Evolutionary conservation across 1,140 invertebrate genomes (phyloP), one percentile per base, ranked within the genome.

Genomic region (Drosophila quadrilineata): DNA sequence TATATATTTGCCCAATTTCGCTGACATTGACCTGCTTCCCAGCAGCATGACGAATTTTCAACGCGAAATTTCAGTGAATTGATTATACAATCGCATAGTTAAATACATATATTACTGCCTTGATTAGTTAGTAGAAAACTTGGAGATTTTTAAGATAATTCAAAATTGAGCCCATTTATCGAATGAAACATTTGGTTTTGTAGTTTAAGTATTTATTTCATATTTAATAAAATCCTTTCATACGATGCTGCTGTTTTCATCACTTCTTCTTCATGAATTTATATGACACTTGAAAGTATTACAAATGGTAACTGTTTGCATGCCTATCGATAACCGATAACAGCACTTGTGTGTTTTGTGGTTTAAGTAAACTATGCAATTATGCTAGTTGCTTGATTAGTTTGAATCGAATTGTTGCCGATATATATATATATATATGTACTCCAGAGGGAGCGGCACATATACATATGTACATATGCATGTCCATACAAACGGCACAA

Each of bases 271-370:
- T 54, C 38, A 31, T 48, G 45, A 48, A 48, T 48, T 38, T 58
- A n/a, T n/a, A 58, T 58, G 56, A 58, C 56, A 58, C 56, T 48
- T 58, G 22, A 46, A 58, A 58, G 56, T 58, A 36, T n/a, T 58
- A 36, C 38, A 48, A 46, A 46, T 50, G 49, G 24, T 33, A 52
- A 6, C 26, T 35, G 14, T 50, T n/a, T n/a, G n/a, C n/a, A n/a
- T n/a, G n/a, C n/a, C n/a, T n/a, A n/a, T n/a, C n/a, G n/a, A n/a
- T n/a, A n/a, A n/a, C n/a, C n/a, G n/a, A n/a, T n/a, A n/a, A n/a
- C n/a, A n/a, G n/a, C n/a, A n/a, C n/a, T n/a, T n/a, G 9, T 24
- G 33, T 28, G 19, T n/a, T 26, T 28, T 59, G n/a, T 59, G 12
- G 29, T 58, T 58, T 58, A 58, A 58, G 56, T 58, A 58, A 60